These are phyloP conservation scores for Crambe crambe DNA, from an alignment of 37 sponge, comb jelly and placozoan genomes.

Conservation along the genomic window DNA sequence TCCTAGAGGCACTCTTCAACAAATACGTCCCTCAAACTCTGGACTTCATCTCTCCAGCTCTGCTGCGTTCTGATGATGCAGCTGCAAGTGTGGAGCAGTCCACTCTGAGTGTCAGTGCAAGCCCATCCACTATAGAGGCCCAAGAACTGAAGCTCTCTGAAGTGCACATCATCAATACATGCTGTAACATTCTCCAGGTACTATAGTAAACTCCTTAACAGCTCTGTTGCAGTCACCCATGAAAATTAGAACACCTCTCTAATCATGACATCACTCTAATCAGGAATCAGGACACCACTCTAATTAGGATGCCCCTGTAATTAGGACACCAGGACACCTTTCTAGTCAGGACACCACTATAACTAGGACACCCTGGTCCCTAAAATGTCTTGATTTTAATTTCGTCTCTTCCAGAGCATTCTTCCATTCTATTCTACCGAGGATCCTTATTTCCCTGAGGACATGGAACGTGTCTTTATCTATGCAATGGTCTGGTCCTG, in stretches of 20 bases:
- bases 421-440: not conserved
- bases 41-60: conserved; percentile 23
- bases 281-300: too few relatives aligned
- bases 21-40: conserved; percentile 29
- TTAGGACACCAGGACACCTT: too few relatives aligned
- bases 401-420: too few relatives aligned
- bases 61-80: not conserved
- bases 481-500: conserved; percentile 54
- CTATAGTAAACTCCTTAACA: too few relatives aligned
- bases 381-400: too few relatives aligned
- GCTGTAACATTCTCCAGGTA: conserved; percentile 48
- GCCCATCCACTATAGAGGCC: not conserved
- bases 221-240: too few relatives aligned
- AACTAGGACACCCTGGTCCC: too few relatives aligned
- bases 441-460: not conserved
- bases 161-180: conserved; percentile 20
- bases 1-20: conserved; percentile 11
- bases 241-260: too few relatives aligned
- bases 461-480: conserved; percentile 25
- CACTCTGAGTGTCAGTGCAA: not conserved
- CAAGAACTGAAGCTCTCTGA: conserved; percentile 28
- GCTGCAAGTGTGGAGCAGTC: not conserved
- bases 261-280: too few relatives aligned
- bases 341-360: too few relatives aligned
- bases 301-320: too few relatives aligned